Evolutionary conservation across 2,113 vertebrate species (phyloP), one percentile per base, ranked within the genome.

Genomic region (Rhinolophus ferrumequinum): DNA sequence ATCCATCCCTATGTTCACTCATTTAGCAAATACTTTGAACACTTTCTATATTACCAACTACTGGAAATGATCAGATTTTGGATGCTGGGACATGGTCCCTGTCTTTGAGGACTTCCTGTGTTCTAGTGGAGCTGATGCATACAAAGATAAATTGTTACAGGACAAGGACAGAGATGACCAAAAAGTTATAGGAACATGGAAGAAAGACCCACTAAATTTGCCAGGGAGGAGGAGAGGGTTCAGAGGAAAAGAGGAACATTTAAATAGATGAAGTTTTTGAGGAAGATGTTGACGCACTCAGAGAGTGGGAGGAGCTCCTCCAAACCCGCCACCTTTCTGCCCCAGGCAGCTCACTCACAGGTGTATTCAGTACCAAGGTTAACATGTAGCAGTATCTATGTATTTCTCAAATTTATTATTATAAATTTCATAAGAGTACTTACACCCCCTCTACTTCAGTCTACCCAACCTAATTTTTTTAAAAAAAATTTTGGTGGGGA

Each of bases 301-400:
- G 44, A 18, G 5, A 10, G 0, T 30, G 58, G 47, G 35, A 70
- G 14, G 14, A 24, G 21, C 28, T 38, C 24, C 13, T 0, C 7
- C 54, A 24, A 12, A 12, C 4, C 1, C 2, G 24, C 35, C 58
- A 52, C 16, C 30, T 0, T 1, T 3, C 30, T 24, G 44, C 44
- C 75, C 22, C 1, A 8, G 0, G 9, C 38, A 24, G 26, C n/a
- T 70, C 14, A 5, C 30, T 14, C 18, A 2, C 14, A 5, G 54
- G 35, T 13, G 8, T 22, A 8, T 2, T 0, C 0, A 0, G 2
- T 24, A 6, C 67, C 0, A 2, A 13, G 13, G 52, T 26, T 18
- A 24, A 26, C 24, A 6, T 24, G 33, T 24, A 13, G 11, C 35
- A 30, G 24, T 47, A 38, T 72, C 38, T 90, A 12, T 38, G 35